phyloP scores from a whole-genome alignment of 2,113 vertebrate species.

The Gnathonemus echidnorhynchus region DNA sequence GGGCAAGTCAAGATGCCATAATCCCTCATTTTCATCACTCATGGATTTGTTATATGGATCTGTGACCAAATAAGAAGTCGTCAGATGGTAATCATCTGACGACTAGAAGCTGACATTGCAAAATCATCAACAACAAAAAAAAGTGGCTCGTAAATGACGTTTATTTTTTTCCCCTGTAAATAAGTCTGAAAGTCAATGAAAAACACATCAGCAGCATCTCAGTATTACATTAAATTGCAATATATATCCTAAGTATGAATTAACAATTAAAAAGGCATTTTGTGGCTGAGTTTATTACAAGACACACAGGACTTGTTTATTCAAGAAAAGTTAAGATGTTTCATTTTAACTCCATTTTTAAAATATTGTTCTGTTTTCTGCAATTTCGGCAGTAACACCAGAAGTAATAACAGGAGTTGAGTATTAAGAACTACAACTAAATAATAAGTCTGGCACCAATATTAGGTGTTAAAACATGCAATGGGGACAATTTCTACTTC shows the following conservation, averaged over 20 bases:
- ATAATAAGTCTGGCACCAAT: not conserved
- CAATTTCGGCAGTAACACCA: not conserved
- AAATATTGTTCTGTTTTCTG: not conserved
- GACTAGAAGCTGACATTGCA: no score
- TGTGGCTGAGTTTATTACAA: not conserved
- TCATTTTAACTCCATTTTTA: not conserved
- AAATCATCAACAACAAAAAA: not conserved
- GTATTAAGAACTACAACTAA: not conserved
- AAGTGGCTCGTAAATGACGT: not conserved
- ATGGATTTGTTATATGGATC: not conserved
- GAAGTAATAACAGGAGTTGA: not conserved
- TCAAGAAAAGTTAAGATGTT: conserved; percentile 8
- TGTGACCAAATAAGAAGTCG: not conserved
- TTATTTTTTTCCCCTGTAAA: not conserved
- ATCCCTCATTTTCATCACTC: not conserved
- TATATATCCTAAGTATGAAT: not conserved
- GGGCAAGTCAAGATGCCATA: not conserved
- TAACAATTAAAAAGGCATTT: not conserved
- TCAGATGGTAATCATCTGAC: not conserved
- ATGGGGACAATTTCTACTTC: not conserved
- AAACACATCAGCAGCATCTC: not conserved
- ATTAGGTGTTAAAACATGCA: not conserved
- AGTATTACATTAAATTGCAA: not conserved
- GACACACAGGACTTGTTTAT: not conserved
- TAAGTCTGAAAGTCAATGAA: not conserved